Evolutionary conservation across 2,888 invertebrate species (phyloP), one percentile per base, ranked within the genome.

Genomic region (Oscheius sp.): DNA sequence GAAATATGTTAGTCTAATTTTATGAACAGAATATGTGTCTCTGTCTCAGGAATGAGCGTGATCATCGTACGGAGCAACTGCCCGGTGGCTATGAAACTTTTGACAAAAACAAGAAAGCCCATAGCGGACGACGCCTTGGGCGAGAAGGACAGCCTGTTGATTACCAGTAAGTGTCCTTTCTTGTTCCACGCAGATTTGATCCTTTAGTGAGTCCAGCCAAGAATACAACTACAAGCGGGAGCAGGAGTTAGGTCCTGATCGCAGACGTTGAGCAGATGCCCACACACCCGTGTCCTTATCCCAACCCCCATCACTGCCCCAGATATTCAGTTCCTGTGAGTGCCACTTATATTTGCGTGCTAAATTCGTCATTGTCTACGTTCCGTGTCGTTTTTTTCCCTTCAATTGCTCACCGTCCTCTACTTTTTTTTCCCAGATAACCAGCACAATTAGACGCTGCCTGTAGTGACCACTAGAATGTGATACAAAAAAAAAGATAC

Each of bases 51-150:
- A 80, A 81, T 52, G 85, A 86, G 63, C 75, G 81, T 41, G 84
- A 84, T 53, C 80, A 81, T 61, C 79, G 87, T 56, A 82, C 84
- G 41, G 84, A 87, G 74, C 78, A 84, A 68, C 78, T 88, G 27
- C 88, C 88, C 27, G 88, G 88, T n/a, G 88, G 87, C 16, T 87
- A 87, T 64, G 88, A 88, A 74, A 81, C 86, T 9, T 85, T 85
- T 75, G 71, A 83, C 74, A 82, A 85, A 69, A 83, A 86, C 53
- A 76, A 78, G 56, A 80, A 79, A 52, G 80, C 85, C 7, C 78
- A 84, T 55, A 70, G 76, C 45, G 86, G 85, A 61, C 29, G 80
- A 35, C 75, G 85, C 12, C 49, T 69, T 53, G 78, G 74, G 73
- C 76, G 77, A 63, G 83, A 74, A 69, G 84, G 86, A 66, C 72